Evolutionary conservation across 1,140 invertebrate genomes (phyloP).

Genomic region (Drosophila neocordata): DNA sequence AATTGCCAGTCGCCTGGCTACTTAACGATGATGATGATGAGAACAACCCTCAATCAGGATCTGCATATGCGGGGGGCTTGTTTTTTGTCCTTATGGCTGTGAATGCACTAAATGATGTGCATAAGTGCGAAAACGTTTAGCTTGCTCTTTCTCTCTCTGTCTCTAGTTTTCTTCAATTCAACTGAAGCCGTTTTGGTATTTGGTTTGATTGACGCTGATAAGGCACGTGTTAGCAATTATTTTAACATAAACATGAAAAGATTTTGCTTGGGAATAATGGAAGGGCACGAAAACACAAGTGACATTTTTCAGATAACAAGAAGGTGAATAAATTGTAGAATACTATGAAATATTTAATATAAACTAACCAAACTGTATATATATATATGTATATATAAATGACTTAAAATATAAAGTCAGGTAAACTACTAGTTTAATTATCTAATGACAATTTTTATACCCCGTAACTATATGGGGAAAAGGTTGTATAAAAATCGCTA

Average conservation of each 20-base stretch:
- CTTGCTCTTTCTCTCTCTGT: constrained; percentile 2
- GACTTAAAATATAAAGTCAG: too few species aligned
- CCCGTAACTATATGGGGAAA: too few species aligned
- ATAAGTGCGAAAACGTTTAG: constrained; percentile 72
- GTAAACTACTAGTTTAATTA: too few species aligned
- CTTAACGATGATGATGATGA: constrained; percentile 11
- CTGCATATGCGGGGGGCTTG: constrained; percentile 49
- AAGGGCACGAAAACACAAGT: not conserved
- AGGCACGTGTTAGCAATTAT: constrained; percentile 79
- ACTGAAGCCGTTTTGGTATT: constrained; percentile 34
- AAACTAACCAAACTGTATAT: too few species aligned
- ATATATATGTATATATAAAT: too few species aligned
- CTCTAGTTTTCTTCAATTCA: not conserved
- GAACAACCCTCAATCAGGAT: constrained; percentile 10
- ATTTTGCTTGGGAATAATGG: constrained; percentile 17
- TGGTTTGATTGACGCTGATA: constrained; percentile 79
- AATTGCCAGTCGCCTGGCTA: constrained; percentile 14
- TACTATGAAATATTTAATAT: not conserved
- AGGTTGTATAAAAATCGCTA: too few species aligned
- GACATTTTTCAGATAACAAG: not conserved
- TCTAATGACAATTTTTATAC: too few species aligned
- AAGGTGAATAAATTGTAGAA: not conserved
- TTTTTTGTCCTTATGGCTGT: constrained; percentile 30
- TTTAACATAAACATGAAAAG: constrained; percentile 75
- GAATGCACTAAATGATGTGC: constrained; percentile 72